Percentiles rank a stretch among this genome's conserved stretches.
Conservation (phyloP, 2,888 invertebrate species). For the Operophtera brumata region DNA sequence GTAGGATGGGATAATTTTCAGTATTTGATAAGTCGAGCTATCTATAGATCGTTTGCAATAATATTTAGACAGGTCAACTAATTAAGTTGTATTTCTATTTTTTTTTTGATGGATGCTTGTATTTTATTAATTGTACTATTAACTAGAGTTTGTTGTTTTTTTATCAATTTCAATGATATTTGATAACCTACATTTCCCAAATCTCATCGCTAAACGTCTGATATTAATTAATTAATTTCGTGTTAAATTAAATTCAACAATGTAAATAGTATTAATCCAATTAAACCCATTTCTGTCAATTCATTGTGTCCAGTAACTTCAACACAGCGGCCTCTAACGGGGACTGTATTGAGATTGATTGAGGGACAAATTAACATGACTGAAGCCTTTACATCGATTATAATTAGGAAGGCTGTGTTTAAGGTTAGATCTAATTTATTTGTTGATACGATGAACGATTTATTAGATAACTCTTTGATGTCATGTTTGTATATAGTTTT, state of each 20-base stretch:
- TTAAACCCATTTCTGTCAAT: slow-evolving; percentile 23
- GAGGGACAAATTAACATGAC: slow-evolving; percentile 48
- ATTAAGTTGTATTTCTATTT: too few species aligned
- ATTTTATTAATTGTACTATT: too few species aligned
- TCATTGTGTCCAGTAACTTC: slow-evolving; percentile 20
- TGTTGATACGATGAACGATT: not conserved
- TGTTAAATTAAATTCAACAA: slow-evolving; percentile 7
- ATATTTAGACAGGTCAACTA: too few species aligned
- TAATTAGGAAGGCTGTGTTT: slow-evolving; percentile 25
- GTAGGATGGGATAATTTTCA: too few species aligned
- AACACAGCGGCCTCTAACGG: slow-evolving; percentile 20
- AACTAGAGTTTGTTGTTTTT: too few species aligned
- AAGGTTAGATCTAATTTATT: slow-evolving; percentile 26
- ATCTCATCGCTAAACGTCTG: not conserved
- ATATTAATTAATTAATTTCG: slow-evolving; percentile 2
- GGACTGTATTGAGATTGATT: slow-evolving; percentile 49
- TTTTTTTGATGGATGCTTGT: too few species aligned
- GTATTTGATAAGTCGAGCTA: too few species aligned
- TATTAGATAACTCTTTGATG: not conserved
- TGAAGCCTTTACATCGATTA: slow-evolving; percentile 35
- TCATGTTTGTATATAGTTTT: not conserved
- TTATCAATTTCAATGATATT: too few species aligned
- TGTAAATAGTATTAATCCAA: slow-evolving; percentile 17
- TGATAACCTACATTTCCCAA: not conserved
- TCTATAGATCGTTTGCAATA: too few species aligned